These are phyloP conservation scores for Polyergus mexicanus DNA, from an alignment of 1,140 invertebrate species.

Conservation along the genomic window DNA sequence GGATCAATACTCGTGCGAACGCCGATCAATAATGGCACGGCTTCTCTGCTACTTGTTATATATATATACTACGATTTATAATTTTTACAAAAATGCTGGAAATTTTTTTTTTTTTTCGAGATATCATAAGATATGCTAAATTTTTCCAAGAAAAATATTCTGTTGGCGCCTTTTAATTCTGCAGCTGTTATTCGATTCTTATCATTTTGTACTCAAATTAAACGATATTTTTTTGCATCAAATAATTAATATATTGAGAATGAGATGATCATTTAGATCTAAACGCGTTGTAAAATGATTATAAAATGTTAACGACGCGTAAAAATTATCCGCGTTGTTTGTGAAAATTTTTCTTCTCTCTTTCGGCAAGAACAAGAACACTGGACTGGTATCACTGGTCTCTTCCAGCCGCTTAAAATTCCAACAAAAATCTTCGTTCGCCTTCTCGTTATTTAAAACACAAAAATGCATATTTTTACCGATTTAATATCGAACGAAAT, in stretches of 20 bases:
- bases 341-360: background rate
- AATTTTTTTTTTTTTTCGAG: background rate
- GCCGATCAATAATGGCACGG: conserved; percentile 18
- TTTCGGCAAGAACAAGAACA: no score
- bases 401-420: no score
- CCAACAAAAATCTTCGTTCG: no score
- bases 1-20: background rate
- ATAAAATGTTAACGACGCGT: background rate
- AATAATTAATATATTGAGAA: conserved; percentile 4
- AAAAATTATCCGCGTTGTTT: background rate
- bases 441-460: background rate
- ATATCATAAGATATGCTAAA: background rate
- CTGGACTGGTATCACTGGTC: no score
- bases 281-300: background rate
- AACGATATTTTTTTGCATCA: background rate
- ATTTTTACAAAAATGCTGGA: background rate
- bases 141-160: background rate
- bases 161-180: background rate
- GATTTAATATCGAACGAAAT: background rate
- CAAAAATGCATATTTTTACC: background rate
- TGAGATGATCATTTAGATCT: background rate
- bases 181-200: background rate
- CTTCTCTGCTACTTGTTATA: background rate
- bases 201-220: background rate
- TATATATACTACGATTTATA: background rate